Percentiles rank a stretch among this genome's conserved stretches.
phyloP scores from a whole-genome alignment of 2,888 invertebrate species.

The Coremacera marginata region DNA sequence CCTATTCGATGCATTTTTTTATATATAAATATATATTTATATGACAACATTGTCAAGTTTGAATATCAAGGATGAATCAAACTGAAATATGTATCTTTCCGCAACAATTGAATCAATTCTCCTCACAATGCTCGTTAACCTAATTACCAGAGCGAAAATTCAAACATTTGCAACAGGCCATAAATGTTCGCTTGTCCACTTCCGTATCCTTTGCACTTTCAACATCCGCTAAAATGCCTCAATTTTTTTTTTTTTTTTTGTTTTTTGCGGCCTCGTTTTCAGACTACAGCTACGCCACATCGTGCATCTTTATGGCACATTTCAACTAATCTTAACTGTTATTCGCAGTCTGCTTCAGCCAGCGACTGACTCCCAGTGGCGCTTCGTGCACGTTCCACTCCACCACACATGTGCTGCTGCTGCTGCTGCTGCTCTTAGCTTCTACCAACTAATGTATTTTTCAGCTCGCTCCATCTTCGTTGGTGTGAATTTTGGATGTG shows the following conservation, averaged over 20 bases:
- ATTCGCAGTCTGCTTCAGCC: background rate
- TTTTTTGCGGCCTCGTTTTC: background rate
- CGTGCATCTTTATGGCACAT: slow-evolving; percentile 17
- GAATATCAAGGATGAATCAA: no score
- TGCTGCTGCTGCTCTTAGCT: no score
- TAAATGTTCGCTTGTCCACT: background rate
- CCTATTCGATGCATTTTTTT: no score
- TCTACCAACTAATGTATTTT: background rate
- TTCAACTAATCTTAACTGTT: background rate
- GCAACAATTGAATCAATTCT: no score
- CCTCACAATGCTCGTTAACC: no score
- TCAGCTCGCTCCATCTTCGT: background rate
- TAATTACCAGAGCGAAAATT: no score
- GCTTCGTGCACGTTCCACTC: background rate
- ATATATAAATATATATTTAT: no score
- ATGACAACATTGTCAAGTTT: no score
- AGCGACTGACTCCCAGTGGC: background rate
- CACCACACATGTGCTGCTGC: background rate
- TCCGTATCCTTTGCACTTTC: background rate
- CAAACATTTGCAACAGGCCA: background rate
- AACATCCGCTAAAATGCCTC: background rate
- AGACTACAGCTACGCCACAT: background rate
- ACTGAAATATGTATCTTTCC: no score
- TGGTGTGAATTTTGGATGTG: slow-evolving; percentile 33
- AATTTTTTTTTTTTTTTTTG: background rate